Base-by-base conservation (phyloP, 2,113 vertebrate species). In the Poeciliopsis retropinna region DNA sequence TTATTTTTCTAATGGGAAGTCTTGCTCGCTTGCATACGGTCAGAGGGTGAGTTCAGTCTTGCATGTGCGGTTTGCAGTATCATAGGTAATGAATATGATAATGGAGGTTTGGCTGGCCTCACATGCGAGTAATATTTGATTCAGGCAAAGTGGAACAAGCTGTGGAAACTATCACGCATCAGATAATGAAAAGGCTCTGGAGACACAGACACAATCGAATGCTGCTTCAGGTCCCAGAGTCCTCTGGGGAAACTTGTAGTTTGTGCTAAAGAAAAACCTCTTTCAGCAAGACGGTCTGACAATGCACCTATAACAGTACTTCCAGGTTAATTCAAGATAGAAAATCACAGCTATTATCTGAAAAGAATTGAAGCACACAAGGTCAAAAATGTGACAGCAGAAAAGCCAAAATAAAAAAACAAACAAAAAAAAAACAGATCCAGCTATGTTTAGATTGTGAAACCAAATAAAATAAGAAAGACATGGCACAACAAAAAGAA, bases 21-120 rank as follows among this genome's bases (percentile, higher is more conserved):
- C 39, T 70, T 31, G n/a, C 15, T 64, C 73, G 67, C 37, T 41
- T 73, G 14, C 10, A 28, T 47, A 51, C 34, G 34, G 34, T 6
- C 31, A 69, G 47, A 68, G 39, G 72, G 30, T 71, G 60, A 61
- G 78, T 77, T 80, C 64, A 70, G 63, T 69, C 61, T 60, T 51
- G 47, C 37, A 67, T 34, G 73, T 75, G 75, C 70, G 73, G 19
- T 79, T 85, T 89, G 81, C 84, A 88, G 87, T 91, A 83, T 83
- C 76, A 82, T 68, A 88, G 70, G 83, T 90, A 89, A 91, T 92
- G 70, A 87, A 93, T 91, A 87, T 90, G 84, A 83, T 91, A 92
- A 94, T 90, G 63, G 70, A 65, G 63, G 67, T 64, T 82, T 25
- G 69, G 60, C 28, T 60, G 1, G 64, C 75, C 57, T 61, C 78